phyloP scores from a whole-genome alignment of 2,888 invertebrate genomes.

The Theodoxus fluviatilis region DNA sequence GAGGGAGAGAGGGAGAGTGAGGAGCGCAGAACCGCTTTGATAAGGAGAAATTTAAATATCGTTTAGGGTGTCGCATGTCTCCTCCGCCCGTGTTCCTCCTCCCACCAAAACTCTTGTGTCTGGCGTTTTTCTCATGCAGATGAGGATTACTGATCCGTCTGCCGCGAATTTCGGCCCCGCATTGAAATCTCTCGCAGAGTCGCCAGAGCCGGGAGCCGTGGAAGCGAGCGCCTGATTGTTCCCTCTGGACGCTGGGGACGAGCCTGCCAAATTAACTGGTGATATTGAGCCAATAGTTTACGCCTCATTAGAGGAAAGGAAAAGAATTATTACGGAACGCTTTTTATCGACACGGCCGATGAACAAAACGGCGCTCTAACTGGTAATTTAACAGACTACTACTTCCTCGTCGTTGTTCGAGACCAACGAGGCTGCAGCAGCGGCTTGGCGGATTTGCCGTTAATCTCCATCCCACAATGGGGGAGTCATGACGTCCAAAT shows the following conservation, averaged over 20 bases:
- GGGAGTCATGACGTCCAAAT: no score
- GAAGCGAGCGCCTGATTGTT: constrained; percentile 5
- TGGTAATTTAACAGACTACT: constrained; percentile 19
- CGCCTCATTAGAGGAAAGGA: constrained; percentile 32
- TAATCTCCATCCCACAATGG: no score
- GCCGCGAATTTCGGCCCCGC: constrained; percentile 29
- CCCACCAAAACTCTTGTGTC: constrained; percentile 24
- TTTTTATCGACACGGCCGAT: constrained; percentile 31
- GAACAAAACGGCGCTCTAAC: constrained; percentile 22
- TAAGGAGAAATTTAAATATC: constrained; percentile 25
- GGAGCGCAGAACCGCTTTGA: no score
- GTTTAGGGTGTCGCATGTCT: constrained; percentile 26
- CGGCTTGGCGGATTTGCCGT: no score
- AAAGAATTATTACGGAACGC: constrained; percentile 35
- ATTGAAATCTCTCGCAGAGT: constrained; percentile 14
- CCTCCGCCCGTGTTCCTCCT: constrained; percentile 19
- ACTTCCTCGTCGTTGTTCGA: no score
- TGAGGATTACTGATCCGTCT: constrained; percentile 28
- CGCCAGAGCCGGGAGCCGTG: neutral
- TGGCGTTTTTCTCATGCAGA: constrained; percentile 32
- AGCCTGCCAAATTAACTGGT: constrained; percentile 32
- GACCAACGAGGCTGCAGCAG: no score
- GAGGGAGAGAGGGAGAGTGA: no score
- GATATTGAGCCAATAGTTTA: constrained; percentile 34
- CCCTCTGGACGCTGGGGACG: constrained; percentile 16